phyloP scores from a whole-genome alignment of 2,797 vertebrate genomes.

The Otus scops region DNA sequence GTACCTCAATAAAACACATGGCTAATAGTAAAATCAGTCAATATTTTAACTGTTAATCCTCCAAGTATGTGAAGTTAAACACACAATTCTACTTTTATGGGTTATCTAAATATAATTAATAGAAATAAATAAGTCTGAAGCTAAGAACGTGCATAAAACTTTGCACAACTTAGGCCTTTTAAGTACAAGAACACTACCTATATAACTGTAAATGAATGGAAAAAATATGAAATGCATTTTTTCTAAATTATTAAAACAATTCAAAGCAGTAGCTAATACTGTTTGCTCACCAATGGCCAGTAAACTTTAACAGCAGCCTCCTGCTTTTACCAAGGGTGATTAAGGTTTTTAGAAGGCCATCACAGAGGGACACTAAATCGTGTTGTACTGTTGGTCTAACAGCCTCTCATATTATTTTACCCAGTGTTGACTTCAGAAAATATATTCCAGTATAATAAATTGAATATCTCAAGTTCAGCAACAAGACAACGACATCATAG shows the following conservation, averaged over 20 bases:
- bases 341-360: slow-evolving; percentile 50
- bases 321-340: slow-evolving; percentile 41
- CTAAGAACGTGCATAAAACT: not conserved
- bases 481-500: slow-evolving; percentile 60
- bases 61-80: not conserved
- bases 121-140: not conserved
- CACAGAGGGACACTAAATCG: slow-evolving; percentile 57
- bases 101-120: not conserved
- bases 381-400: slow-evolving; percentile 59
- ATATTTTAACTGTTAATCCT: not conserved
- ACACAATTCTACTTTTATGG: not conserved
- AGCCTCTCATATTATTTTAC: slow-evolving; percentile 66
- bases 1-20: not conserved
- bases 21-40: not conserved
- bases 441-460: slow-evolving; percentile 68
- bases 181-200: not conserved
- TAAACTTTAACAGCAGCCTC: slow-evolving; percentile 9
- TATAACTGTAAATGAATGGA: not conserved
- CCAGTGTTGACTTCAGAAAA: slow-evolving; percentile 71
- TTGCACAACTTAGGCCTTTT: not conserved
- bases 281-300: not conserved
- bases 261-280: not conserved
- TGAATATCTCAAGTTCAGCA: slow-evolving; percentile 73
- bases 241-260: not conserved
- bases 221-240: not conserved